Conservation (phyloP, 2,113 vertebrate genomes). For the Otis tarda region DNA sequence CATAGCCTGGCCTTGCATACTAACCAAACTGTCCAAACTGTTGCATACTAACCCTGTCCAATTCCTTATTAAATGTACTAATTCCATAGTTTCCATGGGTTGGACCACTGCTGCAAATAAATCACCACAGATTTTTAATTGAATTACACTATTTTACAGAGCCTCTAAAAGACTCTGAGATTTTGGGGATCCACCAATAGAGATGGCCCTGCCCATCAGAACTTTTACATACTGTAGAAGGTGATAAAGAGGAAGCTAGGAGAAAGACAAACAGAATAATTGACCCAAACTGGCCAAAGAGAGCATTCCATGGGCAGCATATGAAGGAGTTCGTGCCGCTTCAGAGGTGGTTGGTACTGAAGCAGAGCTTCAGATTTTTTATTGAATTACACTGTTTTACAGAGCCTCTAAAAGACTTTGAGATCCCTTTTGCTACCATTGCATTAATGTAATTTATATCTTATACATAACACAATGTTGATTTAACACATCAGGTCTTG, state of each 20-base stretch:
- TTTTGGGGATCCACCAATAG: background rate
- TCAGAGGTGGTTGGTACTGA: no score
- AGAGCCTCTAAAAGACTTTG: background rate
- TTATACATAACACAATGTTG: rapidly evolving
- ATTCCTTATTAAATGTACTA: background rate
- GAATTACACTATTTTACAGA: background rate
- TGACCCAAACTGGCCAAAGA: no score
- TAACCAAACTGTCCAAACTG: no score
- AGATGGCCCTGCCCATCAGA: no score
- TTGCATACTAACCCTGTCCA: no score
- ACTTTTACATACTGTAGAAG: no score
- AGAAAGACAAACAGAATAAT: no score
- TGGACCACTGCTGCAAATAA: background rate
- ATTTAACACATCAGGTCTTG: no score
- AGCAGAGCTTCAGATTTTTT: no score
- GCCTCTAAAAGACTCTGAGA: background rate
- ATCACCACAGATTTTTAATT: background rate
- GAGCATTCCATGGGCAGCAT: no score
- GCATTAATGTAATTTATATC: background rate
- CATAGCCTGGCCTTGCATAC: background rate
- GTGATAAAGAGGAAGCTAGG: no score
- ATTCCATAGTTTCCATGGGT: background rate
- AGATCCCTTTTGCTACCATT: rapidly evolving
- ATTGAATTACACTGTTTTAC: background rate
- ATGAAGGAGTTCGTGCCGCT: no score